These are phyloP conservation scores for Labrus mixtus DNA, from an alignment of 2,113 vertebrate species.

Conservation along the genomic window DNA sequence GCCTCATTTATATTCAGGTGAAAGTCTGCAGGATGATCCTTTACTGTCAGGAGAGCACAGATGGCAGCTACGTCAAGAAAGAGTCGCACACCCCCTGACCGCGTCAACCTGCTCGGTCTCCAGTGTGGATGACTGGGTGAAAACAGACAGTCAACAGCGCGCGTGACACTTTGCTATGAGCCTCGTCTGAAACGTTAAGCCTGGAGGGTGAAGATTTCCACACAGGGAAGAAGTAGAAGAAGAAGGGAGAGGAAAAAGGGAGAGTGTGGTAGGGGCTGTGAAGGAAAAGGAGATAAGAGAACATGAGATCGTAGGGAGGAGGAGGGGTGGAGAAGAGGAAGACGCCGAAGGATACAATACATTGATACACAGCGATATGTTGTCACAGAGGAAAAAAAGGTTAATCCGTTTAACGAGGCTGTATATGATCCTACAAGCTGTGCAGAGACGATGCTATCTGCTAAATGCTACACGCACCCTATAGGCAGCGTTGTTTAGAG, in stretches of 20 bases:
- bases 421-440: conserved; percentile 60
- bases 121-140: conserved; percentile 18
- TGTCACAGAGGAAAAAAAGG: conserved; percentile 58
- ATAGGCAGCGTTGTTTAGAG: conserved; percentile 27
- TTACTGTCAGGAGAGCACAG: conserved; percentile 33
- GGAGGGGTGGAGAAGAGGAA: neutral
- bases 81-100: conserved; percentile 39
- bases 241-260: neutral
- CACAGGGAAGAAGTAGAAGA: neutral
- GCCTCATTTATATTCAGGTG: conserved; percentile 66
- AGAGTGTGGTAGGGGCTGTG: neutral
- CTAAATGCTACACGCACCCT: conserved; percentile 27
- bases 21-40: conserved; percentile 28
- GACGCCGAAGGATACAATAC: conserved; percentile 20
- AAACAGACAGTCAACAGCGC: conserved; percentile 4
- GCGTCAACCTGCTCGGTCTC: conserved; percentile 49
- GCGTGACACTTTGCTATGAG: conserved; percentile 46
- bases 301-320: neutral
- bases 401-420: conserved; percentile 71
- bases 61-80: conserved; percentile 30
- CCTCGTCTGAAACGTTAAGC: conserved; percentile 52
- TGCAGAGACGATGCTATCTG: conserved; percentile 15
- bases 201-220: conserved; percentile 45
- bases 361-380: conserved; percentile 48
- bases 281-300: conserved; percentile 33